Evolutionary conservation across 2,113 vertebrate species (phyloP).

Genomic region (Formicarius rufipectus): DNA sequence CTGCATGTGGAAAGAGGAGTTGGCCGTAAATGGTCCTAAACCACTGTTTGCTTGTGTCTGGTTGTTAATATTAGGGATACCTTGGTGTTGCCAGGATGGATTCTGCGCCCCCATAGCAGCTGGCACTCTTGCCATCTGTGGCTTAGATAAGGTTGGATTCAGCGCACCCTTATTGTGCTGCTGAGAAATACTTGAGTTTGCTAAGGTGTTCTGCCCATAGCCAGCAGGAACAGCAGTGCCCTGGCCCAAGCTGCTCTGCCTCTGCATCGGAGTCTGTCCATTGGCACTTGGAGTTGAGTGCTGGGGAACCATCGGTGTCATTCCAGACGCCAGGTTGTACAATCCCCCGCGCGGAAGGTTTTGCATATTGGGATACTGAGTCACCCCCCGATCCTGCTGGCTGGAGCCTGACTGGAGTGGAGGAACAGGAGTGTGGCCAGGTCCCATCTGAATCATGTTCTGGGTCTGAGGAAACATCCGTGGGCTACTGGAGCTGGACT

Average conservation of each 20-base stretch:
- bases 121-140: conserved; percentile 80
- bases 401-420: conserved; percentile 71
- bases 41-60: conserved; percentile 76
- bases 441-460: conserved; percentile 85
- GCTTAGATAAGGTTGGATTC: conserved; percentile 83
- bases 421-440: conserved; percentile 78
- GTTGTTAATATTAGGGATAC: conserved; percentile 79
- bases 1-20: conserved; percentile 86
- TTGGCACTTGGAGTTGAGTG: conserved; percentile 68
- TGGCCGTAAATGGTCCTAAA: conserved; percentile 79
- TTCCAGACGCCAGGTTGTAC: conserved; percentile 79
- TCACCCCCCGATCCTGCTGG: conserved; percentile 83
- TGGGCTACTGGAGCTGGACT: conserved; percentile 79
- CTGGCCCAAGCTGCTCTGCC: conserved; percentile 75
- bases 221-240: conserved; percentile 68
- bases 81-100: conserved; percentile 85
- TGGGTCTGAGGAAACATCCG: conserved; percentile 89
- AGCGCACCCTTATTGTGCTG: conserved; percentile 82
- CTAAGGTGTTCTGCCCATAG: conserved; percentile 86
- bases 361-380: conserved; percentile 81
- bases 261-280: conserved; percentile 78
- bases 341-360: conserved; percentile 83
- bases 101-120: conserved; percentile 77
- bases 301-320: conserved; percentile 77
- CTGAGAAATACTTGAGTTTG: conserved; percentile 75